Evolutionary conservation across 2,113 vertebrate genomes (phyloP).

Genomic region (Brienomyrus brachyistius): DNA sequence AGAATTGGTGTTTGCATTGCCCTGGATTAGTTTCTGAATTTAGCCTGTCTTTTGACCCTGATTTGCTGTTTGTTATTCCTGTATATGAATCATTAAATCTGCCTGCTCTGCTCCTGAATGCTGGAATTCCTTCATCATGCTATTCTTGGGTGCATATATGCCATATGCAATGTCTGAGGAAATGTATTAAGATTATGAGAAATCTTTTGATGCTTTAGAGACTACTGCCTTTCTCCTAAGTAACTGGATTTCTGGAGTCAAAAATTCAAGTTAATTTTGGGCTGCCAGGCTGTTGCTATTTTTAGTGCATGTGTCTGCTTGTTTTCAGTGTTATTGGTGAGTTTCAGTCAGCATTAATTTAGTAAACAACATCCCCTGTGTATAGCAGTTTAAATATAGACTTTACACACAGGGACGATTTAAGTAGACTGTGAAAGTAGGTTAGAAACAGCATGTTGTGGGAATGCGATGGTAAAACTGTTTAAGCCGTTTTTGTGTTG

Average conservation of each 20-base stretch:
- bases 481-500: neutral
- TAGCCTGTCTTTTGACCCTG: neutral
- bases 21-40: neutral
- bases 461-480: neutral
- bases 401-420: neutral
- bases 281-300: neutral
- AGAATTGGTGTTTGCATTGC: neutral
- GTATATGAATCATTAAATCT: neutral
- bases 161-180: neutral
- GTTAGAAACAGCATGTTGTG: neutral
- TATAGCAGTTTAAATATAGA: constrained; percentile 8
- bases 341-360: neutral
- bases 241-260: neutral
- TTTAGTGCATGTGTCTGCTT: neutral
- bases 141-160: neutral
- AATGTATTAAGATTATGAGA: neutral
- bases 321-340: neutral
- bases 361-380: neutral
- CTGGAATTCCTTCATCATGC: neutral
- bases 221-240: neutral
- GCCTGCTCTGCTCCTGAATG: neutral
- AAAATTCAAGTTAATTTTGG: neutral
- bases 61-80: neutral
- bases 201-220: neutral
- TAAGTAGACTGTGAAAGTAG: neutral